These are phyloP conservation scores for Euschistus heros DNA, from an alignment of 1,140 invertebrate genomes.

Conservation along the genomic window DNA sequence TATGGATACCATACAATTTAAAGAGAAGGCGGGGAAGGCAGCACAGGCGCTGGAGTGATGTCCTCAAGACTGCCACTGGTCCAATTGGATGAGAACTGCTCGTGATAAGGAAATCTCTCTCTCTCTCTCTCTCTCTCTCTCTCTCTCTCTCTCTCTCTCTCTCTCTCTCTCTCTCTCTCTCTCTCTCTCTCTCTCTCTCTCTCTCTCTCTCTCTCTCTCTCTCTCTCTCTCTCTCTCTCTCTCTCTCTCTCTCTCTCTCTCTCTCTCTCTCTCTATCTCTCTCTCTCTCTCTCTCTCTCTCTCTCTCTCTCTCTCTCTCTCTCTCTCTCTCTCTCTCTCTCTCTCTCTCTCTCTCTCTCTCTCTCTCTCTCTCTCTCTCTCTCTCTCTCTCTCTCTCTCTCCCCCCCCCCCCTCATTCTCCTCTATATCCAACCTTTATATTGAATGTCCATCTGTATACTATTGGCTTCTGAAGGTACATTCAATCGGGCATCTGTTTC, in stretches of 20 bases:
- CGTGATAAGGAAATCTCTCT: too few relatives aligned
- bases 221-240: slow-evolving; percentile 19
- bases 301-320: slow-evolving; percentile 11
- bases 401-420: slow-evolving; percentile 3
- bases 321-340: slow-evolving; percentile 12
- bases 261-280: slow-evolving; percentile 14
- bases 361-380: slow-evolving; percentile 13
- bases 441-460: too few relatives aligned
- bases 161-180: slow-evolving; percentile 11
- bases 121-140: too few relatives aligned
- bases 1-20: too few relatives aligned
- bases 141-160: too few relatives aligned
- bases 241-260: slow-evolving; percentile 17
- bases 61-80: too few relatives aligned
- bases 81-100: too few relatives aligned
- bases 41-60: too few relatives aligned
- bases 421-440: too few relatives aligned
- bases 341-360: slow-evolving; percentile 9
- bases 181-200: slow-evolving; percentile 18
- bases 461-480: too few relatives aligned
- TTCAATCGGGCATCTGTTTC: too few relatives aligned
- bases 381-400: slow-evolving; percentile 18
- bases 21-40: too few relatives aligned
- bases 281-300: slow-evolving; percentile 15
- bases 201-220: slow-evolving; percentile 20